Evolutionary conservation across 2,113 vertebrate species (phyloP).

Genomic region (Chaenogobius annularis): DNA sequence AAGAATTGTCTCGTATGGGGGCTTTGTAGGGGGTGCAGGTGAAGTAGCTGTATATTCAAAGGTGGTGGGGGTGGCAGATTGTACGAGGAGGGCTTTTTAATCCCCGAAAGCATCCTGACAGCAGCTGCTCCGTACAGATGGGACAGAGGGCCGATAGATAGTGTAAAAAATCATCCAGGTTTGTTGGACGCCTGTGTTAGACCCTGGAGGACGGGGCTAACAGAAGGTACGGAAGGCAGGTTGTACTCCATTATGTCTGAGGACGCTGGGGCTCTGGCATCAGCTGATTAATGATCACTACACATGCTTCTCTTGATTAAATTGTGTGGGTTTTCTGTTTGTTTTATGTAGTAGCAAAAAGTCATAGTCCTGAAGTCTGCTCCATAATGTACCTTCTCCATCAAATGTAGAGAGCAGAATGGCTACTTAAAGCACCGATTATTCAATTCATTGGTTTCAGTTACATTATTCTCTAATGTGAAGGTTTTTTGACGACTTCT

Average conservation of each 20-base stretch:
- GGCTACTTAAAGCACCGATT: no score
- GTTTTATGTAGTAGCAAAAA: background rate
- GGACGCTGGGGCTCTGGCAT: conserved; percentile 47
- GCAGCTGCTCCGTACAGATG: conserved; percentile 69
- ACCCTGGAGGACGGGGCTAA: conserved; percentile 53
- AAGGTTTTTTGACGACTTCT: no score
- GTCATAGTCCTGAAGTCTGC: background rate
- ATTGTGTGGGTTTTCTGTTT: background rate
- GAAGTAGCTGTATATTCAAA: conserved; percentile 42
- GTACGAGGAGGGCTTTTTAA: conserved; percentile 60
- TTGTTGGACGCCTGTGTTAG: conserved; percentile 43
- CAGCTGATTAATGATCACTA: conserved; percentile 57
- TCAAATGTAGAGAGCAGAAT: no score
- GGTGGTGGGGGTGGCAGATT: conserved; percentile 49
- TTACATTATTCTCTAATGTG: no score
- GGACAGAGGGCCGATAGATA: conserved; percentile 39
- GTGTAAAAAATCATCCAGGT: conserved; percentile 35
- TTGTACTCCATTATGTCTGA: conserved; percentile 50
- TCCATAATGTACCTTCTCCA: no score
- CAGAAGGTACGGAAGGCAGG: conserved; percentile 60
- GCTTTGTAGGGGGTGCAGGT: conserved; percentile 35
- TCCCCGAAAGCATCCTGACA: conserved; percentile 68
- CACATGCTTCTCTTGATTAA: conserved; percentile 24
- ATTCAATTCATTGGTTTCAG: no score
- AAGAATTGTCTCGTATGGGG: background rate